Percentiles rank a stretch among this genome's conserved stretches.
Conservation (phyloP, 1,140 invertebrate genomes). For the Prorops nasuta region DNA sequence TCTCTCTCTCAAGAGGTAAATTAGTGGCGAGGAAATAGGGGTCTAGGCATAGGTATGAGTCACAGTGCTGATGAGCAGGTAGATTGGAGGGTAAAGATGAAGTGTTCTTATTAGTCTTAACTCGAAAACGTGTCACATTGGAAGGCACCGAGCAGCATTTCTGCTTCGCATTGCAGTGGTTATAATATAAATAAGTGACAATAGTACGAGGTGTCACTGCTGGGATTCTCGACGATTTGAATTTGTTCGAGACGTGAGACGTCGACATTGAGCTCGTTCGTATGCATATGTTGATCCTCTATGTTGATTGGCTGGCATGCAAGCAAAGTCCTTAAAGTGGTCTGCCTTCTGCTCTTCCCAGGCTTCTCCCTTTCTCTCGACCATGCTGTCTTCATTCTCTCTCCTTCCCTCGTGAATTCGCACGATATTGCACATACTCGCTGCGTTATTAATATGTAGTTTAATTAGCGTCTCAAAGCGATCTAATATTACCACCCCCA, state of each 20-base stretch:
- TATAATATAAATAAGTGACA: too few species aligned
- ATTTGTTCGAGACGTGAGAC: conserved; percentile 17
- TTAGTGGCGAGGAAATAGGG: too few species aligned
- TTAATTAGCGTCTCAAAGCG: conserved; percentile 48
- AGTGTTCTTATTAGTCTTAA: too few species aligned
- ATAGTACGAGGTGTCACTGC: conserved; percentile 8
- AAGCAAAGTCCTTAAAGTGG: conserved; percentile 20
- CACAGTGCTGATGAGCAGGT: too few species aligned
- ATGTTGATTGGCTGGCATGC: conserved; percentile 29
- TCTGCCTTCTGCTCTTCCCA: not conserved
- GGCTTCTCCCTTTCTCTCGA: not conserved
- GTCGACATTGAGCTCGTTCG: conserved; percentile 25
- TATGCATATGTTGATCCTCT: conserved; percentile 26
- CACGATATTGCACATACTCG: conserved; percentile 37
- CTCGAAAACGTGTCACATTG: too few species aligned
- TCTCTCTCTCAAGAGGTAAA: too few species aligned
- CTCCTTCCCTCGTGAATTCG: conserved; percentile 2
- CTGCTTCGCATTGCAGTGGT: too few species aligned
- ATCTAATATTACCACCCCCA: conserved; percentile 38
- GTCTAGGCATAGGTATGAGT: too few species aligned
- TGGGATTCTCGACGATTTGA: conserved; percentile 14
- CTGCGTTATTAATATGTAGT: conserved; percentile 50
- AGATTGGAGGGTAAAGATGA: too few species aligned
- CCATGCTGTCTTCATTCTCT: conserved; percentile 1
- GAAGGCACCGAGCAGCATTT: too few species aligned